A percentile compares a stretch with the other conserved stretches of the same genome.
phyloP scores from a whole-genome alignment of 1,140 invertebrate species.

The Sitodiplosis mosellana region DNA sequence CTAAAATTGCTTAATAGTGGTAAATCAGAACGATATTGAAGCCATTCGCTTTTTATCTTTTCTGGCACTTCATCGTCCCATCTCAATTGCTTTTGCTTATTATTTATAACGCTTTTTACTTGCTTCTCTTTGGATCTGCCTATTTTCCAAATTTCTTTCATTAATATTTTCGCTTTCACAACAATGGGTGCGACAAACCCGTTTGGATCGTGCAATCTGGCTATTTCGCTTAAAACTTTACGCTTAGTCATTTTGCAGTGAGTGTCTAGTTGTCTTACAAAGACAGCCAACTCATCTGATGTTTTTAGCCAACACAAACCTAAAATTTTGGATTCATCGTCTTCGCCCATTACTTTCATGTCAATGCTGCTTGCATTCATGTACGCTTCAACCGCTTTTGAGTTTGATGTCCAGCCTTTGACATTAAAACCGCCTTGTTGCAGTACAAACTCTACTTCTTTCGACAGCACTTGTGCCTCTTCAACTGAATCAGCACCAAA shows the following conservation, averaged over 20 bases:
- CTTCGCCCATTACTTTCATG: neutral
- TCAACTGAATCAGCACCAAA: neutral
- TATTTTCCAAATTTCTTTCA: constrained; percentile 25
- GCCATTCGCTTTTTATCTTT: neutral
- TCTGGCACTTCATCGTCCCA: neutral
- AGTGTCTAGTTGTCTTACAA: neutral
- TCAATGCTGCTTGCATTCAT: neutral
- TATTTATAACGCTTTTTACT: no score
- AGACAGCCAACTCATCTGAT: neutral
- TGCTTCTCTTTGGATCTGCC: no score
- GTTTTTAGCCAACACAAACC: neutral
- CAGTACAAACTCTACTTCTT: neutral
- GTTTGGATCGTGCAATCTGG: constrained; percentile 21
- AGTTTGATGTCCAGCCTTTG: neutral
- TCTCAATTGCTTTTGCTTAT: constrained; percentile 4
- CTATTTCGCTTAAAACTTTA: constrained; percentile 14
- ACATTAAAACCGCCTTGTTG: neutral
- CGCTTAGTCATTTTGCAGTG: constrained; percentile 11
- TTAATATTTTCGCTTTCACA: constrained; percentile 20
- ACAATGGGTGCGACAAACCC: constrained; percentile 21
- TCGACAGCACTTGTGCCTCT: neutral
- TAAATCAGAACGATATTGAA: neutral
- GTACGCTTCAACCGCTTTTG: neutral
- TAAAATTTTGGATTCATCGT: neutral
- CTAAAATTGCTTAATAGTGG: neutral